Conservation (phyloP, 1,140 invertebrate genomes). For the Aporrectodea caliginosa region DNA sequence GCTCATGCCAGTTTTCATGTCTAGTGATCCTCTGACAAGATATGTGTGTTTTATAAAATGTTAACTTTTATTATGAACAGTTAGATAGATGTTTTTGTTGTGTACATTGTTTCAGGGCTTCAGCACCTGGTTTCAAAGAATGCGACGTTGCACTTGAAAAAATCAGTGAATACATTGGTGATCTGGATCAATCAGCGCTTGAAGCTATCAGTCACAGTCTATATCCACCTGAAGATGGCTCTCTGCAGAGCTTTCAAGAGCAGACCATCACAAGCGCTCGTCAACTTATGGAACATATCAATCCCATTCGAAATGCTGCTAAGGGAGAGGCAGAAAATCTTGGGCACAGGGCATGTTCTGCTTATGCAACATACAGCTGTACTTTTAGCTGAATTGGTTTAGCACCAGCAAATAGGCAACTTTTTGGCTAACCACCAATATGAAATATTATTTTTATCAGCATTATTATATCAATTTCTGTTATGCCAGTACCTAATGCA, state of each 20-base stretch:
- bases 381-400: too few species aligned
- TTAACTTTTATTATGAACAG: too few species aligned
- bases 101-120: constrained; percentile 69
- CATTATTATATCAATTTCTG: too few species aligned
- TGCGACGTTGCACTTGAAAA: constrained; percentile 80
- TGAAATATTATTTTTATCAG: too few species aligned
- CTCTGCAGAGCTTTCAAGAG: constrained; percentile 71
- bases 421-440: too few species aligned
- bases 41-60: too few species aligned
- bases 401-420: too few species aligned
- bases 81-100: too few species aligned
- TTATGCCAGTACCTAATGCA: too few species aligned
- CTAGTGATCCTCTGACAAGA: too few species aligned
- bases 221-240: constrained; percentile 65
- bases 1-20: too few species aligned
- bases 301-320: constrained; percentile 74
- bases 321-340: constrained; percentile 89
- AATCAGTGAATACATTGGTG: constrained; percentile 67
- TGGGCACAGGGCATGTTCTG: constrained; percentile 68
- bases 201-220: constrained; percentile 78
- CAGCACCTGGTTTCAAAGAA: constrained; percentile 90
- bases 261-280: constrained; percentile 63
- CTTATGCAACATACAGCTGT: too few species aligned
- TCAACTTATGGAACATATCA: constrained; percentile 63
- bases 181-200: constrained; percentile 69